phyloP scores from a whole-genome alignment of 2,797 vertebrate species.

The Echiichthys vipera region DNA sequence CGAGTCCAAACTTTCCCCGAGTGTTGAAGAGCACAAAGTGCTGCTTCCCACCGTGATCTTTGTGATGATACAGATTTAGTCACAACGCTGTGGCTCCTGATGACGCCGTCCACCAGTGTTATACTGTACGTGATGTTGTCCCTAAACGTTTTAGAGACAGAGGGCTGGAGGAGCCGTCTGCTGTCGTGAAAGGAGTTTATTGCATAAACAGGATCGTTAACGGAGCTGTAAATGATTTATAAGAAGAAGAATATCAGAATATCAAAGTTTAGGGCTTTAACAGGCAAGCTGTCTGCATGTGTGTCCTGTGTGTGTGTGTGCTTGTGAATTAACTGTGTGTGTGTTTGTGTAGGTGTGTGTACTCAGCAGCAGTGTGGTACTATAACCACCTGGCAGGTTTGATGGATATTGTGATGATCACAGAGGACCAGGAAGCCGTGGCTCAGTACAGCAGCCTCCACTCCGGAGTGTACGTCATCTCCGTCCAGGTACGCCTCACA shows the following conservation, averaged over 20 bases:
- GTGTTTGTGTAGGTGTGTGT: conserved; percentile 88
- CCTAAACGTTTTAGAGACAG: background rate
- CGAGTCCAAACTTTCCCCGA: no score
- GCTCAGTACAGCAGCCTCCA: conserved; percentile 87
- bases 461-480: conserved; percentile 93
- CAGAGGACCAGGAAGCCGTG: conserved; percentile 89
- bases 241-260: background rate
- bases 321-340: background rate
- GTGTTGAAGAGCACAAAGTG: no score
- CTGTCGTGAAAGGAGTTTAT: conserved; percentile 4
- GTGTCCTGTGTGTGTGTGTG: background rate
- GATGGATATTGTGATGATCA: conserved; percentile 94
- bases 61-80: background rate
- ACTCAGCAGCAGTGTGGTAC: conserved; percentile 95
- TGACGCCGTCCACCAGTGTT: background rate
- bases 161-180: background rate
- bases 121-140: background rate
- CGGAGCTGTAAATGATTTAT: conserved; percentile 7
- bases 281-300: conserved; percentile 23
- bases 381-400: conserved; percentile 89
- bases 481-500: conserved; percentile 89
- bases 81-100: background rate
- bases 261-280: conserved; percentile 12
- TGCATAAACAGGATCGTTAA: background rate
- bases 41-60: background rate